Evolutionary conservation across 2,113 vertebrate genomes (phyloP).

Genomic region (Lophura nycthemera): DNA sequence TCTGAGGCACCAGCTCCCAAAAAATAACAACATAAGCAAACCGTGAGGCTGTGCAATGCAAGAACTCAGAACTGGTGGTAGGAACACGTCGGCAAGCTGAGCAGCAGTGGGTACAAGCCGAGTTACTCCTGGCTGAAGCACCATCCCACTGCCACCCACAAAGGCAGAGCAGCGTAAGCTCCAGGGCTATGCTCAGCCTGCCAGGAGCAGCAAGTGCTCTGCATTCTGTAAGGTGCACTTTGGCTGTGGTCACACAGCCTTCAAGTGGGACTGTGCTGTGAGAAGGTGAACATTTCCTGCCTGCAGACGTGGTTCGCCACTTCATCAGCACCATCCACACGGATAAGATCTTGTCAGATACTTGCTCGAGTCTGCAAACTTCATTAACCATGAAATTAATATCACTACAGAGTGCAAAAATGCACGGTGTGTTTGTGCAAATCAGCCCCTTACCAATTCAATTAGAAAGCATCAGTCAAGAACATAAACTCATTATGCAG

Average conservation of each 20-base stretch:
- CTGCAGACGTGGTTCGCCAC: conserved; percentile 19
- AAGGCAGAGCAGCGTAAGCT: background rate
- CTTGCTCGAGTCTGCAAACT: conserved; percentile 28
- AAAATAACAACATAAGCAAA: background rate
- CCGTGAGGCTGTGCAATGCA: background rate
- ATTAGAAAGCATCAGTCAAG: conserved; percentile 33
- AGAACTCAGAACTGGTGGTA: background rate
- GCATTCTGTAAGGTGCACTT: background rate
- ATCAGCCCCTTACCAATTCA: conserved; percentile 17
- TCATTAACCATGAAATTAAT: conserved; percentile 68
- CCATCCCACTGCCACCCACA: background rate
- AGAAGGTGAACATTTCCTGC: background rate
- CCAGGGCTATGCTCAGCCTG: background rate
- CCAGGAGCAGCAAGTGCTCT: background rate
- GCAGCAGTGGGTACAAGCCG: background rate
- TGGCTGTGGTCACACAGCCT: background rate
- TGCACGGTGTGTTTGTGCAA: background rate
- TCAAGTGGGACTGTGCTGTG: background rate
- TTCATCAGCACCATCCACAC: conserved; percentile 27
- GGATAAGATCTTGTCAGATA: conserved; percentile 45
- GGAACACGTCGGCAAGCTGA: background rate
- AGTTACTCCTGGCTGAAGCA: background rate
- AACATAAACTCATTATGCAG: background rate
- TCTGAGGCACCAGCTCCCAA: too few relatives aligned
- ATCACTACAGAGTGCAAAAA: background rate